Conservation (phyloP, 92 coral and sea anemone genomes). For the Parazoanthus darwini region DNA sequence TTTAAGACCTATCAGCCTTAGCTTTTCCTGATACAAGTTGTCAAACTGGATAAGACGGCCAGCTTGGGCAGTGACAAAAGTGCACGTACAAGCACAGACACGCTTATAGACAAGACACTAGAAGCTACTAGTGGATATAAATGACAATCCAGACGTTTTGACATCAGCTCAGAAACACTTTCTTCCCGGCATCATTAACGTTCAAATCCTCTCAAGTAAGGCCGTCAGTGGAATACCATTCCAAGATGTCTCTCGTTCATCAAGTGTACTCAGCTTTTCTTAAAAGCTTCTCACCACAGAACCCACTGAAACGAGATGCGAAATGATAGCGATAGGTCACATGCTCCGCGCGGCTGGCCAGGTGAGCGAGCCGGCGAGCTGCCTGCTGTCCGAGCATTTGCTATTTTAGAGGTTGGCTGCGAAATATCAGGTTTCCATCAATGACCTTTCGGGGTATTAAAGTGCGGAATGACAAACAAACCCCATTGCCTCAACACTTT, state of each 20-base stretch:
- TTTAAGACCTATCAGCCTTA: neutral
- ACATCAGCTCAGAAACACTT: neutral
- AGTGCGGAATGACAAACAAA: constrained; percentile 29
- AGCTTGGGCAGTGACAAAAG: neutral
- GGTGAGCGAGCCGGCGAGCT: neutral
- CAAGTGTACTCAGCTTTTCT: neutral
- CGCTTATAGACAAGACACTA: neutral
- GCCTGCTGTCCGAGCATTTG: neutral
- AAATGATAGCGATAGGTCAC: constrained; percentile 13
- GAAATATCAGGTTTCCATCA: constrained; percentile 6
- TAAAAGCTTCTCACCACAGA: constrained; percentile 7
- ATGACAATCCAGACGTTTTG: neutral
- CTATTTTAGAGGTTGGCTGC: neutral
- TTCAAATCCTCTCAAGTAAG: constrained; percentile 1
- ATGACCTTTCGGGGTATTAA: neutral
- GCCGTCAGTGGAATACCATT: neutral
- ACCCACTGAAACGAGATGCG: constrained; percentile 16
- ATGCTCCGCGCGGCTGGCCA: neutral
- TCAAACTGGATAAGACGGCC: neutral
- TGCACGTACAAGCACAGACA: neutral
- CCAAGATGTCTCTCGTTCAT: neutral
- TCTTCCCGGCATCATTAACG: neutral
- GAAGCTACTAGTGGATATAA: neutral
- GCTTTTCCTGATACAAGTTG: neutral
- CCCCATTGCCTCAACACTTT: constrained; percentile 9